Base-by-base conservation (phyloP, 2,888 invertebrate species). In the Chloroclystis v-ata region DNA sequence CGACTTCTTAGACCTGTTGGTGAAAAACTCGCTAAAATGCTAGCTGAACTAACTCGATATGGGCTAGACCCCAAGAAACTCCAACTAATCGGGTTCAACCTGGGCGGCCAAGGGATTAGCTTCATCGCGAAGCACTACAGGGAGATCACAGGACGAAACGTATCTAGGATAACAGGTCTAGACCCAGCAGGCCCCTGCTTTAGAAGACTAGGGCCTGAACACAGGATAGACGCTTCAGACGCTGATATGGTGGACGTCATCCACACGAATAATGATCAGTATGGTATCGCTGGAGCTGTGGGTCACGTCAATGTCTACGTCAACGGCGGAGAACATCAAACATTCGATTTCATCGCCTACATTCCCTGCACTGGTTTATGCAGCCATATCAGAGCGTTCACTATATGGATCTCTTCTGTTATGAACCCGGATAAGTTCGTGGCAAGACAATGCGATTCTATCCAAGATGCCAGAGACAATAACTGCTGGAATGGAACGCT, bases 321-420 rank as follows among this genome's bases (percentile, higher is more conserved):
- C 1, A 67, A 67, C 37, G 67, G 68, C 0, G 68, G 68, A 2
- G 69, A 68, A 28, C 61, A 24, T 30, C 69, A 69, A 40, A 47
- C 47, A 0, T 46, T 42, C 0, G 58, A 60, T n/a, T n/a, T n/a
- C n/a, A 26, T 4, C 63, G 0, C 30, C 39, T 3, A 44, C 42
- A 37, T 1, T 60, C 57, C 59, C 0, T 68, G 68, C 35, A 44
- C 37, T 1, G 25, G 37, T 1, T 1, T 60, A 1, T 68, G 68
- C 39, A 65, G 65, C 24, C 68, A 67, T 11, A n/a, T 45, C 0
- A 50, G 55, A 13, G 37, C 57, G 0, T 62, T 45, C 0, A 1
- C 64, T n/a, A n/a, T n/a, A 1, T 69, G 67, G 66, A 5, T 62
- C 0, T 35, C 60, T 0, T 58, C 66, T 16, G 4, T 69, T 4